Conservation (phyloP, 2,113 vertebrate species). For the Burhinus oedicnemus region DNA sequence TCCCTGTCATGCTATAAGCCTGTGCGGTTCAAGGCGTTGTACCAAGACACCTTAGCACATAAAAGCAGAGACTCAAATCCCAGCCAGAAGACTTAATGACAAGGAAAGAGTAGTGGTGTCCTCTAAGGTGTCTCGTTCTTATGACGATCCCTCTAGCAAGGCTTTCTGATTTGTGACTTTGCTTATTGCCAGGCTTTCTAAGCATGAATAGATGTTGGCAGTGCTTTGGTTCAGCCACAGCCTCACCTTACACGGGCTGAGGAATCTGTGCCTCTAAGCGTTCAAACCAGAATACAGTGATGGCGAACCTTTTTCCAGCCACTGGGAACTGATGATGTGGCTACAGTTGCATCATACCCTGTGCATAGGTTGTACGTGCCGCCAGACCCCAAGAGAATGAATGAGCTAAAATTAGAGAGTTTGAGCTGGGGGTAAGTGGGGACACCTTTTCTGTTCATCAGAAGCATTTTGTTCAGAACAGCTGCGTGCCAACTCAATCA, state of each 20-base stretch:
- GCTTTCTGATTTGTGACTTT: not conserved
- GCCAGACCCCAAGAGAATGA: not conserved
- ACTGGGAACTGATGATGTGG: not conserved
- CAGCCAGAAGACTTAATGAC: not conserved
- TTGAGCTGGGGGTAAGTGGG: not conserved
- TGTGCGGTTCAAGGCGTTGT: not conserved
- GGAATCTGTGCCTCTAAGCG: not conserved
- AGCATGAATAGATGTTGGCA: not conserved
- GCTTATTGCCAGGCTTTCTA: not conserved
- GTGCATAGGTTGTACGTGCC: not conserved
- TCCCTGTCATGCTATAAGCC: not conserved
- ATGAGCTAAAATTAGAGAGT: slow-evolving; percentile 42
- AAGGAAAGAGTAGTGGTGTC: not conserved
- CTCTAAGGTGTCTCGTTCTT: not conserved
- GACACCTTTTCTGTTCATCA: slow-evolving; percentile 28
- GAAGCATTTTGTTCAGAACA: not conserved
- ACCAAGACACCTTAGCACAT: not conserved
- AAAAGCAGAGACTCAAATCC: not conserved
- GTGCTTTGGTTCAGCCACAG: not conserved
- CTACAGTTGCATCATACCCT: not conserved
- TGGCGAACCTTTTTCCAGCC: not conserved
- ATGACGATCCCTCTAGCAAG: not conserved
- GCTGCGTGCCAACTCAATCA: not conserved
- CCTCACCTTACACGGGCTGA: not conserved
- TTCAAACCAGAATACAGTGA: not conserved